Evolutionary conservation across 2,113 vertebrate genomes (phyloP).

Genomic region (Leucosticte australis): DNA sequence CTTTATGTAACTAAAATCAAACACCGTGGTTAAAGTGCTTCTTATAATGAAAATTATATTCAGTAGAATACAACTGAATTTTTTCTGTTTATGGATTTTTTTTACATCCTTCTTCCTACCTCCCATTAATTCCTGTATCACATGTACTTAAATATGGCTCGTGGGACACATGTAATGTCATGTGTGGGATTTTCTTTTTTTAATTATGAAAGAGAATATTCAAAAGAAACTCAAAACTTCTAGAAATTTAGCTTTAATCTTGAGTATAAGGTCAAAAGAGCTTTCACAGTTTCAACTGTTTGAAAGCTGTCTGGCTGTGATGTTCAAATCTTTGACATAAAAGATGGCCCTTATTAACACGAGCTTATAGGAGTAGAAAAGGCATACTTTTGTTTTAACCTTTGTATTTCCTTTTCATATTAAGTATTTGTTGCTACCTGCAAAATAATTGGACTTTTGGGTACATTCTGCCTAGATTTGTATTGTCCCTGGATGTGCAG

Average conservation of each 20-base stretch:
- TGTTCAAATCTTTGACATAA: not conserved
- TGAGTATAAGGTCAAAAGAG: not conserved
- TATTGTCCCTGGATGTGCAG: not conserved
- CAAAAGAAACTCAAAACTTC: not conserved
- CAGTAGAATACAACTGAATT: not conserved
- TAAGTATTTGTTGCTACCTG: not conserved
- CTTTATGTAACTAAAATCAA: not conserved
- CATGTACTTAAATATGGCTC: not conserved
- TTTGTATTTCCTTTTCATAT: not conserved
- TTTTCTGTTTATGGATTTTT: not conserved
- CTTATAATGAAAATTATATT: not conserved
- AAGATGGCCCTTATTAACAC: not conserved
- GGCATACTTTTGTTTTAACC: not conserved
- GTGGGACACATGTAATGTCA: not conserved
- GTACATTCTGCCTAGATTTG: not conserved
- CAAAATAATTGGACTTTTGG: not conserved
- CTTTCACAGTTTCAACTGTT: not conserved
- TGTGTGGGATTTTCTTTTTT: not conserved
- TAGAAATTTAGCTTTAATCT: not conserved
- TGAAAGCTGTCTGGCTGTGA: not conserved
- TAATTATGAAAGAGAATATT: not conserved
- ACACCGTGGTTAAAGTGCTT: not conserved
- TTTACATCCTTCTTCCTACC: not conserved
- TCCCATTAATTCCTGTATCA: not conserved
- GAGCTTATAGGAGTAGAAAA: not conserved